Evolutionary conservation across 2,797 vertebrate species (phyloP), one percentile per base, ranked within the genome.

Genomic region (Melopsittacus undulatus): DNA sequence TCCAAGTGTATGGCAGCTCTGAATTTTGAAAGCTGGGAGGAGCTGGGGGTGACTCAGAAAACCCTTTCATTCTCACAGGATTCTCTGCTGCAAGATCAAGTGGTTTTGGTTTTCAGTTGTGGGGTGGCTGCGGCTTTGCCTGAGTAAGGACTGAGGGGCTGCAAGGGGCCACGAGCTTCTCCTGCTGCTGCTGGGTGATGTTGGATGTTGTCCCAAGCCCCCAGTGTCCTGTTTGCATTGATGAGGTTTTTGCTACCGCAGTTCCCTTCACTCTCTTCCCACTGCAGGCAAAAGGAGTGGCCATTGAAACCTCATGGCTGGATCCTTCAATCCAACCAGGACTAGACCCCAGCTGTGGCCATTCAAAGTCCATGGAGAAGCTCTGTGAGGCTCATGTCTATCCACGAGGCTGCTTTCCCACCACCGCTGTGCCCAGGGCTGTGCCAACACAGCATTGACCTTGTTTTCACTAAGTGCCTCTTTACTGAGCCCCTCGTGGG

Each of bases 1-100:
- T 92, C 95, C 94, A 96, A 11, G 77, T 91, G 59, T 11, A 16
- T 24, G 80, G 87, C 77, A 92, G 81, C 77, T 30, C 24, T 62
- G 72, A 51, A 46, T 27, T n/a, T 67, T 79, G 62, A 63, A 69
- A 83, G 59, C 84, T 88, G 84, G 87, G 89, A 56, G 79, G 77
- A 86, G 61, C n/a, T 51, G 48, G 59, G 68, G 42, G 63, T 89
- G 85, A 94, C 89, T 97, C 90, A 95, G 79, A 94, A 54, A 91
- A n/a, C 76, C 54, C 59, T 84, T 70, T 30, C 49, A 36, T 84
- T 95, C 92, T 92, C 88, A 90, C 46, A 67, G 34, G 66, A 42
- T 29, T 64, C 78, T 95, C 38, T 26, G 43, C 92, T 85, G 51
- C 13, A 36, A 15, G 49, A 14, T 49, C 30, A 11, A 3, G 1